Base-by-base conservation (phyloP, 1,140 invertebrate species). In the Zaprionus camerounensis region DNA sequence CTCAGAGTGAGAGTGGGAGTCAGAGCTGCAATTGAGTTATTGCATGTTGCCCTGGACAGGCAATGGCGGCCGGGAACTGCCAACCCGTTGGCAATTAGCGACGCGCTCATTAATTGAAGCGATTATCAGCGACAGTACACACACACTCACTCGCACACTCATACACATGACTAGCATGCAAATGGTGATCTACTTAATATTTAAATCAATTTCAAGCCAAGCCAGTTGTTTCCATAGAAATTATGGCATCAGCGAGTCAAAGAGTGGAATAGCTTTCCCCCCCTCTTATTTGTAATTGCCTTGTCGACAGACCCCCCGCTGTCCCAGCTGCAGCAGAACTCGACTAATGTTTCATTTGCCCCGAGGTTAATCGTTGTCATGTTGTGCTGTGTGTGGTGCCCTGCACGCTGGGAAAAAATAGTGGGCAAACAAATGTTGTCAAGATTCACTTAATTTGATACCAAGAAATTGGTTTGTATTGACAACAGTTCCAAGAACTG, bases 11-110 rank as follows among this genome's bases (percentile, higher is more conserved):
- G 56, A 24, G 38, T 51, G 17, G 31, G 56, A 24, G 38, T 53
- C 2, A 0, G 17, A 22, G 13, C 53, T 80, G 83, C 83, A 87
- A 80, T 80, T 88, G 80, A 83, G 82, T 87, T 87, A 88, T 88
- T 80, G 81, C 83, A 82, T 82, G 83, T 49, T 71, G 31, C 31
- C 31, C 31, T 34, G 31, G 31, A 34, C 31, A 11, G 46, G 46
- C 46, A 5, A 51, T 17, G 38, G n/a, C 46, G 20, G 70, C 74
- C 77, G 72, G 77, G 22, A 66, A 56, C 63, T 55, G 62, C 17
- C 62, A 53, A 53, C 49, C 63, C 64, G 81, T 70, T 65, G 71
- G 80, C 69, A 87, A 88, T 83, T 87, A 87, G 77, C 84, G 56
- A 69, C 41, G 64, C 63, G 57, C 74, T 68, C 80, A 87, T 87